Percentiles rank a stretch among this genome's conserved stretches.
Conservation (phyloP, 2,113 vertebrate genomes). For the Pontoporia blainvillei region DNA sequence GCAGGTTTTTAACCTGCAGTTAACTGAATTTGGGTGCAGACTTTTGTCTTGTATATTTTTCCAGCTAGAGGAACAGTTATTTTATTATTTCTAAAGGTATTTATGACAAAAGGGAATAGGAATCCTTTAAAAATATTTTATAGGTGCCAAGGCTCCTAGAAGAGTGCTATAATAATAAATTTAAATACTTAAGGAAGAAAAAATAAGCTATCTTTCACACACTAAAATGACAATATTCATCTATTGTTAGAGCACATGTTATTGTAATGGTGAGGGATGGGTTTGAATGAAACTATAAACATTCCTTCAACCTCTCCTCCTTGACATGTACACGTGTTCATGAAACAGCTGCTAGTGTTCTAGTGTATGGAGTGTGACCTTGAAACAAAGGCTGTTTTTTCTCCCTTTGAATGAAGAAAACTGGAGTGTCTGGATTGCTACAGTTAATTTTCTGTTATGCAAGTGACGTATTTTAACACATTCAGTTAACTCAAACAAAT, state of each 20-base stretch:
- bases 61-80: neutral
- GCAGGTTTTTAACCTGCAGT: neutral
- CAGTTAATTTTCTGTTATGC: neutral
- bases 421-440: neutral
- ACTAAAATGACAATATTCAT: neutral
- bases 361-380: neutral
- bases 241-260: neutral
- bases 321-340: neutral
- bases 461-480: slow-evolving; percentile 6
- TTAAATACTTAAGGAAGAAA: neutral
- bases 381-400: neutral
- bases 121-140: slow-evolving; percentile 3
- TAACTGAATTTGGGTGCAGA: neutral
- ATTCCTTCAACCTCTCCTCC: neutral
- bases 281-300: neutral
- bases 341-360: neutral
- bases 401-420: neutral
- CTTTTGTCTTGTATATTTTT: neutral
- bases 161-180: slow-evolving; percentile 21
- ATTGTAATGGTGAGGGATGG: neutral
- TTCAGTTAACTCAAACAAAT: neutral
- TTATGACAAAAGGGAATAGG: neutral
- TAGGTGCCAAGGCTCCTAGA: neutral
- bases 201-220: neutral
- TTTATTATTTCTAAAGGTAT: slow-evolving; percentile 34